Conservation (phyloP, 2,113 vertebrate species). For the Apodemus sylvaticus region DNA sequence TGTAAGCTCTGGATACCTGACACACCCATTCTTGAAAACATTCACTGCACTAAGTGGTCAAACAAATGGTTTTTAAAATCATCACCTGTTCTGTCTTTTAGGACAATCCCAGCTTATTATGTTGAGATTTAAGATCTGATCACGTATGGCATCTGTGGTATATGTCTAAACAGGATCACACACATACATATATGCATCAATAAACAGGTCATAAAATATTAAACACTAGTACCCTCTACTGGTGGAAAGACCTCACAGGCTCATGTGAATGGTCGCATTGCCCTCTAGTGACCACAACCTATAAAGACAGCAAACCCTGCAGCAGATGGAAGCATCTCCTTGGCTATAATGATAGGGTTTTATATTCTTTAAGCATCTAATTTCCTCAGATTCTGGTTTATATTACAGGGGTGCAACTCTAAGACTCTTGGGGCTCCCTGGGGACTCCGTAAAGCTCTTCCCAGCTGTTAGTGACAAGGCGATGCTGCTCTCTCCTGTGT, state of each 20-base stretch:
- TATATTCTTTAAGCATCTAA: conserved; percentile 78
- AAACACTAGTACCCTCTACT: conserved; percentile 79
- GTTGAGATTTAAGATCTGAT: conserved; percentile 44
- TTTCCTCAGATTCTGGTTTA: conserved; percentile 77
- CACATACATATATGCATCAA: conserved; percentile 42
- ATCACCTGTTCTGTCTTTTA: neutral
- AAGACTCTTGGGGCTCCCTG: conserved; percentile 71
- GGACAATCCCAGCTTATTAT: conserved; percentile 41
- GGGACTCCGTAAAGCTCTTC: conserved; percentile 70
- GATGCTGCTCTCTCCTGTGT: conserved; percentile 63
- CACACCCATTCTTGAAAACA: conserved; percentile 65
- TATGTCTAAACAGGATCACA: conserved; percentile 57
- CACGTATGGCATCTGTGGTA: neutral
- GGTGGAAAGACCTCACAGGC: conserved; percentile 48
- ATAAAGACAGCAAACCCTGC: conserved; percentile 66
- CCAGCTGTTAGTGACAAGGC: conserved; percentile 75
- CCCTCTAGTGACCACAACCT: conserved; percentile 79
- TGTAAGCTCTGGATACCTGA: conserved; percentile 44
- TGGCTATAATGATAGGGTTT: conserved; percentile 71
- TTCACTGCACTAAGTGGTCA: conserved; percentile 10
- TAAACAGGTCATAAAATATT: conserved; percentile 65
- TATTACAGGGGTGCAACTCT: conserved; percentile 78
- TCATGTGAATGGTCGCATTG: conserved; percentile 70
- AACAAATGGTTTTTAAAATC: conserved; percentile 5
- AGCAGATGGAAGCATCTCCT: conserved; percentile 74